A percentile compares a stretch with the other conserved stretches of the same genome.
Evolutionary conservation across 1,140 invertebrate genomes (phyloP).

Genomic region (Leptonema lineaticorne): DNA sequence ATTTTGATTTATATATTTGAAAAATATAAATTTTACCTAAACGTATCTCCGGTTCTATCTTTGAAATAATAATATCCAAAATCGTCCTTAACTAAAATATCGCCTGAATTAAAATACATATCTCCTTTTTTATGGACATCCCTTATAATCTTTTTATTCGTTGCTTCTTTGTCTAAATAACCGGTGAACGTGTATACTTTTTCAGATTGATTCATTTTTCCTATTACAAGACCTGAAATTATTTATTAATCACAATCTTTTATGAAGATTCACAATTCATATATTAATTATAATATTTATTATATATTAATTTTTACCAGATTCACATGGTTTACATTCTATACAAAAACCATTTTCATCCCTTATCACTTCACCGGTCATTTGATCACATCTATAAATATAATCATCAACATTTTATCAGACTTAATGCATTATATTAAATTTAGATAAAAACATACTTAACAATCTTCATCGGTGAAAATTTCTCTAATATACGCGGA

Average conservation of each 20-base stretch:
- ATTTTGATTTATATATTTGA: not conserved
- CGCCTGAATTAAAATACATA: conserved; percentile 88
- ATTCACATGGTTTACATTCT: conserved; percentile 71
- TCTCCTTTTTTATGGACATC: conserved; percentile 89
- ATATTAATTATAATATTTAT: not conserved
- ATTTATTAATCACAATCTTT: not conserved
- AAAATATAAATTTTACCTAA: conserved; percentile 59
- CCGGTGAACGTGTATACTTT: conserved; percentile 71
- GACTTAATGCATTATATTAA: not conserved
- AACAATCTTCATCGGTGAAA: conserved; percentile 76
- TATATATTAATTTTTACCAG: conserved; percentile 47
- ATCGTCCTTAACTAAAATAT: conserved; percentile 88
- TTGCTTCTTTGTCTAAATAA: conserved; percentile 87
- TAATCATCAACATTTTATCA: not conserved
- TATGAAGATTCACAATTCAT: not conserved
- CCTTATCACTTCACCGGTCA: conserved; percentile 77
- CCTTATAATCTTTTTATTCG: conserved; percentile 86
- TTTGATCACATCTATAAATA: conserved; percentile 68
- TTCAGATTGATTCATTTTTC: conserved; percentile 76
- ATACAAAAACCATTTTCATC: conserved; percentile 78
- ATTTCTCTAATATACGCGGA: conserved; percentile 63
- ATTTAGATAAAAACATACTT: conserved; percentile 51
- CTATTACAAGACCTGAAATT: conserved; percentile 61
- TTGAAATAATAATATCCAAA: conserved; percentile 94
- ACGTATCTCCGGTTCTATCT: conserved; percentile 95